Evolutionary conservation across 1,140 invertebrate species (phyloP).

Genomic region (Pseudomyrmex pallidus): DNA sequence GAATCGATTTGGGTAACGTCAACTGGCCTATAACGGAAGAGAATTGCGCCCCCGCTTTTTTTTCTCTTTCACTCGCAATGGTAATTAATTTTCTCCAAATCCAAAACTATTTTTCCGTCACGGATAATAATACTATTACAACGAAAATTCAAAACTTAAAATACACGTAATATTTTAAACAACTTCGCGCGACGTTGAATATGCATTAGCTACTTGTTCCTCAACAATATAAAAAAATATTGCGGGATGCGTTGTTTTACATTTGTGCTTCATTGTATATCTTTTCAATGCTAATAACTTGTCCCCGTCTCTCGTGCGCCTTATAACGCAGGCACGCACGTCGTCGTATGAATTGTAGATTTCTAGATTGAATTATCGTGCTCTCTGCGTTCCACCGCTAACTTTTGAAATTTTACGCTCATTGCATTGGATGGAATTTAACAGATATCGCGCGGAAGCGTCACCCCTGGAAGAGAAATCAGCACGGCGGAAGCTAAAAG

Average conservation of each 20-base stretch:
- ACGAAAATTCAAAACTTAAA: no score
- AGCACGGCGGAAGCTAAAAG: slow-evolving; percentile 41
- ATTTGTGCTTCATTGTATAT: no score
- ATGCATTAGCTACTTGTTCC: not conserved
- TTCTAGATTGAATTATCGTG: slow-evolving; percentile 4
- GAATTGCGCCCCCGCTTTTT: not conserved
- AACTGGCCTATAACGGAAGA: not conserved
- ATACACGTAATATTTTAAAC: not conserved
- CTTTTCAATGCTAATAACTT: not conserved
- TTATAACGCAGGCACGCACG: not conserved
- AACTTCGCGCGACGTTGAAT: not conserved
- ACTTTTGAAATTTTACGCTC: slow-evolving; percentile 14
- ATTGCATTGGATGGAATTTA: not conserved
- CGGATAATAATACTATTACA: not conserved
- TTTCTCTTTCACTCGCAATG: not conserved
- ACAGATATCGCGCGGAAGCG: not conserved
- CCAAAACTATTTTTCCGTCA: not conserved
- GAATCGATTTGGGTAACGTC: slow-evolving; percentile 50
- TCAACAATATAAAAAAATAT: not conserved
- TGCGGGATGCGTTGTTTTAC: not conserved
- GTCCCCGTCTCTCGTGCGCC: not conserved
- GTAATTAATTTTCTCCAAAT: slow-evolving; percentile 34
- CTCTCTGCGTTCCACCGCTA: not conserved
- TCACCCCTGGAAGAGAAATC: not conserved
- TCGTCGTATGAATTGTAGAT: not conserved